Base-by-base conservation (phyloP, 2,113 vertebrate species). In the Rhipidura dahli region DNA sequence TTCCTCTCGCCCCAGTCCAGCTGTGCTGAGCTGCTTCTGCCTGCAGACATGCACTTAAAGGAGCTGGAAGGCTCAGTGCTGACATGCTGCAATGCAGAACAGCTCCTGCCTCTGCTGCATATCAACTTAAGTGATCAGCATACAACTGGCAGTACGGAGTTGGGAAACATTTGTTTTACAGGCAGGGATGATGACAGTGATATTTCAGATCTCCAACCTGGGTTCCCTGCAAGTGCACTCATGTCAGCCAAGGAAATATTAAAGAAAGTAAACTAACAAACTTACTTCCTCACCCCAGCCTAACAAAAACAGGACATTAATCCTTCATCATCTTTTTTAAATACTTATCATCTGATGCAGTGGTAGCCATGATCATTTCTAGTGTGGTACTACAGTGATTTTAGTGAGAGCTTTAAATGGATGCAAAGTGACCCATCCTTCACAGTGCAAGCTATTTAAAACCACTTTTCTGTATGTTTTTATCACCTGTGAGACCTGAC, bases 21-120 rank as follows among this genome's bases (percentile, higher is more conserved):
- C 82, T 79, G 84, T 53, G 78, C 81, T 60, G 73, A 75, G 65
- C 75, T 70, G 83, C 30, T 77, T 13, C 18, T 39, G 90, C 70
- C 84, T 12, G 6, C 40, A 87, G 78, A 65, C 65, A 72, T 2
- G 42, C 69, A 84, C 51, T 81, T 26, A 26, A 40, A 51, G 83
- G 87, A 94, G 87, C 80, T 78, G 89, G 56, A 91, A 87, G 60
- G 56, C 72, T 84, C 81, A 30, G 82, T 57, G 57, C 87, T 87
- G 90, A 87, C 57, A 64, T 15, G 61, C 87, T 95, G 95, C 96
- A 94, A 87, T 82, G 92, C 92, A 95, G 92, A 95, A 57, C 87
- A 91, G 87, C 65, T 95, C 73, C 73, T 85, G 84, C 81, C 61
- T 91, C 87, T 84, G 78, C 92, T 89, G 87, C 60, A 3, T 37